A percentile compares a stretch with the other conserved stretches of the same genome.
These are phyloP conservation scores for Drosophila neocordata DNA, from an alignment of 1,140 invertebrate species.

Conservation along the genomic window DNA sequence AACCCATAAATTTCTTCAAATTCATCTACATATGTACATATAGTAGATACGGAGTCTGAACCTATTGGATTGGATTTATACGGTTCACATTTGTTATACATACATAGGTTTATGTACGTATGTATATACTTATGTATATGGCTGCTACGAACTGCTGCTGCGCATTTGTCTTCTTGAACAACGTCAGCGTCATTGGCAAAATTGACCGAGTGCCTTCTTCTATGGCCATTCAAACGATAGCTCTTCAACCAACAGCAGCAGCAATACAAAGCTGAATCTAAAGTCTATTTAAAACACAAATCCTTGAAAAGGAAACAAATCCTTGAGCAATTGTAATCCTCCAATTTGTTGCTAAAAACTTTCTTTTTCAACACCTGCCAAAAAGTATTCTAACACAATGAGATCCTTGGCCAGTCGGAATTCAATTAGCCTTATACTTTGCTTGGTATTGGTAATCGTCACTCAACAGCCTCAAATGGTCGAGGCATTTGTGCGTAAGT, in stretches of 20 bases:
- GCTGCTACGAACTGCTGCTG: slow-evolving; percentile 53
- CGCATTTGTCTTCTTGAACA: slow-evolving; percentile 60
- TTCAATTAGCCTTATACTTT: slow-evolving; percentile 26
- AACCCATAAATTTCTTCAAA: slow-evolving; percentile 23
- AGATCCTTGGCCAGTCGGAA: slow-evolving; percentile 7
- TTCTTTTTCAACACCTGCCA: neutral
- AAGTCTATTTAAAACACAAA: neutral
- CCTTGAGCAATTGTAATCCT: neutral
- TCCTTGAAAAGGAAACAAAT: neutral
- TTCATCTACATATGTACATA: slow-evolving; percentile 38
- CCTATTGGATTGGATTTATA: slow-evolving; percentile 7
- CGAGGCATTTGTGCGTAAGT: slow-evolving; percentile 55
- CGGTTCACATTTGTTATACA: neutral
- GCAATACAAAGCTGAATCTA: slow-evolving; percentile 57
- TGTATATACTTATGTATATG: slow-evolving; percentile 47
- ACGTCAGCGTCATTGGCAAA: slow-evolving; percentile 45
- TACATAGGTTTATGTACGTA: slow-evolving; percentile 14
- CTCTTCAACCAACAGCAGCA: slow-evolving; percentile 27
- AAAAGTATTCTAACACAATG: slow-evolving; percentile 44
- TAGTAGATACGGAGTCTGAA: slow-evolving; percentile 36
- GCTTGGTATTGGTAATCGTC: slow-evolving; percentile 36
- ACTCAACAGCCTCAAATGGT: slow-evolving; percentile 31
- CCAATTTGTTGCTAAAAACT: neutral
- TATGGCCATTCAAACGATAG: slow-evolving; percentile 46
- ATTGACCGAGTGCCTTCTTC: slow-evolving; percentile 28